phyloP scores from a whole-genome alignment of 2,888 invertebrate genomes.

The Oxystoma pomonae region DNA sequence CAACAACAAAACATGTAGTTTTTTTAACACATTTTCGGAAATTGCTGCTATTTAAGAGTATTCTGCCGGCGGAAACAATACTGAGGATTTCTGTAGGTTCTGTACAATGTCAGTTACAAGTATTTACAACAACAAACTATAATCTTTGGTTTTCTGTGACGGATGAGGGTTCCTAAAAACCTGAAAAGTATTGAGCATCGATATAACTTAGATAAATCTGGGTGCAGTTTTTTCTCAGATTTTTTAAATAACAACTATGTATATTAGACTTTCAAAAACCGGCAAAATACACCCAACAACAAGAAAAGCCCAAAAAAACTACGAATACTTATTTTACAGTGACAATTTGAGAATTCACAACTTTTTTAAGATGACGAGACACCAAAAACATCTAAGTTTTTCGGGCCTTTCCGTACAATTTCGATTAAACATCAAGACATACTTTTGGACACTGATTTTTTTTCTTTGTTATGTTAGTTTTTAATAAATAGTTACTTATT shows the following conservation, averaged over 20 bases:
- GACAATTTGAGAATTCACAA: no score
- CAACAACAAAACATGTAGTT: background rate
- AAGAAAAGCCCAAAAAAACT: no score
- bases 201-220: no score
- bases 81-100: background rate
- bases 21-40: background rate
- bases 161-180: background rate
- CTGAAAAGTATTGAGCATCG: background rate
- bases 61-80: background rate
- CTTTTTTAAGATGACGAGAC: no score
- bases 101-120: background rate
- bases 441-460: slow-evolving; percentile 24
- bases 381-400: no score
- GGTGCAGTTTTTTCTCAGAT: no score
- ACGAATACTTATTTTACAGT: no score
- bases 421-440: slow-evolving; percentile 21
- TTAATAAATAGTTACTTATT: slow-evolving; percentile 50
- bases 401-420: slow-evolving; percentile 19
- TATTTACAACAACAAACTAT: background rate
- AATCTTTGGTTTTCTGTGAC: background rate
- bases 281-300: no score
- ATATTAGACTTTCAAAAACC: no score
- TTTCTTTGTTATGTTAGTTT: background rate
- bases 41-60: background rate
- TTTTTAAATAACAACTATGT: no score